Evolutionary conservation across 2,113 vertebrate genomes (phyloP).

Genomic region (Engraulis encrasicolus): DNA sequence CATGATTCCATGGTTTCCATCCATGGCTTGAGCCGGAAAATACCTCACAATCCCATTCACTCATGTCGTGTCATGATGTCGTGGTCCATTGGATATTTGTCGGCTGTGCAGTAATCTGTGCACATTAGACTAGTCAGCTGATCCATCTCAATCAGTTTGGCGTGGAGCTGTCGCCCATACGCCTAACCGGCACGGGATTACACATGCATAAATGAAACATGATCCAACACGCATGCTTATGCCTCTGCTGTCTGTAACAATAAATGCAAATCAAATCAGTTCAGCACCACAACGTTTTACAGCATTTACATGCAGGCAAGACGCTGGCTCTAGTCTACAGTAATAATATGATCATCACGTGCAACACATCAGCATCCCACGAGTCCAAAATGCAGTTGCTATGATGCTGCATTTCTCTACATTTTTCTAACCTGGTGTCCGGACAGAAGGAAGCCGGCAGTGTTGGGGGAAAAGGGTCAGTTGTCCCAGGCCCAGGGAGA

Average conservation of each 20-base stretch:
- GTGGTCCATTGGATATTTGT: conserved; percentile 31
- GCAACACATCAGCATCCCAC: neutral
- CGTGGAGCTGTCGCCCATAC: conserved; percentile 50
- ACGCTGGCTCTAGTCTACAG: neutral
- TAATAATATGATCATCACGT: neutral
- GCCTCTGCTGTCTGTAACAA: neutral
- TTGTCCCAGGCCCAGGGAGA: too few relatives aligned
- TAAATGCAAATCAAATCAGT: neutral
- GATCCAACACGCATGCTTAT: neutral
- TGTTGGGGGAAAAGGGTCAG: too few relatives aligned
- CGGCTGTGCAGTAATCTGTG: conserved; percentile 48
- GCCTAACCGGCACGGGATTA: conserved; percentile 26
- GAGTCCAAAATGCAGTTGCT: neutral
- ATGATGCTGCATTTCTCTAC: neutral
- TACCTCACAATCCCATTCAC: neutral
- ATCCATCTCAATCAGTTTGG: conserved; percentile 50
- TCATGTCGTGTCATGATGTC: too few relatives aligned
- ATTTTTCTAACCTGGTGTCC: neutral
- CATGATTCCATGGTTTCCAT: neutral
- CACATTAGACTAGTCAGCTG: conserved; percentile 49
- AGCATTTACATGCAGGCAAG: neutral
- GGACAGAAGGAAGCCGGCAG: too few relatives aligned
- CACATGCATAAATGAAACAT: neutral
- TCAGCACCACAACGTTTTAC: neutral
- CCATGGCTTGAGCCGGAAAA: neutral